Conservation (phyloP, 1,140 invertebrate genomes). For the Rhyzopertha dominica region DNA sequence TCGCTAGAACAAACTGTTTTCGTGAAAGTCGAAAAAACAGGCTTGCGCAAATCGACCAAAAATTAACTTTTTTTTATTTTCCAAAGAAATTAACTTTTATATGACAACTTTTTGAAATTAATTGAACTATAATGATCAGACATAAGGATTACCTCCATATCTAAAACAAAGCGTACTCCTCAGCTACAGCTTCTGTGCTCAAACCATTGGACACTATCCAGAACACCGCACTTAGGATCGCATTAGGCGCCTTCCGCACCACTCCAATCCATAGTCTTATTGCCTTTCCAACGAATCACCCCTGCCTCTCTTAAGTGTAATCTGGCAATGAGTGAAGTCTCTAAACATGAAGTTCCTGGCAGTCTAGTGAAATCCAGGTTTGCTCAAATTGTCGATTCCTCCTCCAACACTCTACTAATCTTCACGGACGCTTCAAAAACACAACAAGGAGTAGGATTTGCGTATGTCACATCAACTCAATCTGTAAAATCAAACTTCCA, state of each 20-base stretch:
- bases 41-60: no score
- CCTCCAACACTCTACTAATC: conserved; percentile 1
- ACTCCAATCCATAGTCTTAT: conserved; percentile 5
- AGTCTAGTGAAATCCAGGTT: background rate
- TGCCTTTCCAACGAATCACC: conserved; percentile 7
- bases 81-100: no score
- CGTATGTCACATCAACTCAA: background rate
- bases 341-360: background rate
- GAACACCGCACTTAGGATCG: conserved; percentile 12
- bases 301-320: background rate
- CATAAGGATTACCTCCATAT: no score
- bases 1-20: no score
- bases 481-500: background rate
- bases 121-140: no score
- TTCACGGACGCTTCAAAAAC: conserved; percentile 14
- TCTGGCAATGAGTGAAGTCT: background rate
- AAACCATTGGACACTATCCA: conserved; percentile 15
- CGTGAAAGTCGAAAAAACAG: no score
- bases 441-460: conserved; percentile 5
- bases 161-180: no score
- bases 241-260: conserved; percentile 14
- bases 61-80: no score
- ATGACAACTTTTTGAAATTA: no score
- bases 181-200: conserved; percentile 7
- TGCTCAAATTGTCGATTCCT: background rate